Evolutionary conservation across 2,113 vertebrate species (phyloP).

Genomic region (Cyprinodon variegatus): DNA sequence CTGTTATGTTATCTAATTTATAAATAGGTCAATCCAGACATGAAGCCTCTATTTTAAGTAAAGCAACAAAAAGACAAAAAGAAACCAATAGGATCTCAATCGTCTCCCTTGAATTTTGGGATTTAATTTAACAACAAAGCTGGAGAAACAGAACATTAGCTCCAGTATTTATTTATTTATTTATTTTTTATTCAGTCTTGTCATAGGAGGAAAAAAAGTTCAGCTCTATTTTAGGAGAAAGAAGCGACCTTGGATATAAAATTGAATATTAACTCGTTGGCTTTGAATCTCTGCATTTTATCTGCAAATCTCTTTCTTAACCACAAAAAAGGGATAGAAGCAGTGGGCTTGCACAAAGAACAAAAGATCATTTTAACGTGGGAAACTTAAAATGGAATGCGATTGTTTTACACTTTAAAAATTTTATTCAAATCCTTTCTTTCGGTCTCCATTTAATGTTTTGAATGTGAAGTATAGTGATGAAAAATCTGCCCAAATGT

Average conservation of each 20-base stretch:
- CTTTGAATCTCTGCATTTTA: conserved; percentile 8
- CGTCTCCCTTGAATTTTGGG: background rate
- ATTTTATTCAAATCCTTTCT: conserved; percentile 30
- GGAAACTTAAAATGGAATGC: conserved; percentile 11
- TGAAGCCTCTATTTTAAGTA: conserved; percentile 8
- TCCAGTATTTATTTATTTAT: no score
- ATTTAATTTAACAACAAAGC: background rate
- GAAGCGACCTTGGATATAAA: conserved; percentile 27
- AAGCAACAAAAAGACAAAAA: conserved; percentile 7
- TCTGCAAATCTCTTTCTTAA: conserved; percentile 6
- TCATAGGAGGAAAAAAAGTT: background rate
- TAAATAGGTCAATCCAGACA: conserved; percentile 70
- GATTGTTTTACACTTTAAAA: conserved; percentile 16
- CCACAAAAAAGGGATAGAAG: conserved; percentile 13
- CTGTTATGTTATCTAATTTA: conserved; percentile 60
- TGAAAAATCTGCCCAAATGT: conserved; percentile 5
- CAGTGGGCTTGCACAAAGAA: conserved; percentile 2
- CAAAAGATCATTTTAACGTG: conserved; percentile 22
- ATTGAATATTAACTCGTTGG: background rate
- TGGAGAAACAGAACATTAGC: no score
- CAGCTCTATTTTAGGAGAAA: conserved; percentile 3
- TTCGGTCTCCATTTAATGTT: conserved; percentile 20
- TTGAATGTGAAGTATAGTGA: background rate
- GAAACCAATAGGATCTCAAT: background rate
- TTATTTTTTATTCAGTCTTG: background rate